Conservation (phyloP, 64 coral and sea anemone species). For the Montipora foliosa region DNA sequence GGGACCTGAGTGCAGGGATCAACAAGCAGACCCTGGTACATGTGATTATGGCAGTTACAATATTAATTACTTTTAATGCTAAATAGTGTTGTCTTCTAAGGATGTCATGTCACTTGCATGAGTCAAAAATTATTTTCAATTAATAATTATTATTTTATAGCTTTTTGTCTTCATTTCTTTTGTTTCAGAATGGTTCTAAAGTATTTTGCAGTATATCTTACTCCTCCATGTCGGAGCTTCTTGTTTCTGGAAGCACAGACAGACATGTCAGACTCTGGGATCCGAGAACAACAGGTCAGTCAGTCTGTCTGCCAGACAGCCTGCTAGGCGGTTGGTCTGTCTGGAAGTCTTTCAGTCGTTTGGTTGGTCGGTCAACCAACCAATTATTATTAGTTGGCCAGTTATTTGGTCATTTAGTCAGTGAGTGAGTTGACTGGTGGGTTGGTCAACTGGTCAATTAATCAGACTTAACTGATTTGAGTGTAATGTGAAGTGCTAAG, state of each 20-base stretch:
- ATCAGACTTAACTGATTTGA: no score
- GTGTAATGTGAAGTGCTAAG: no score
- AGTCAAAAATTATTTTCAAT: not conserved
- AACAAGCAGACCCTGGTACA: constrained; percentile 96
- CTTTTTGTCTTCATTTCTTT: not conserved
- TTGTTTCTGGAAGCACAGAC: constrained; percentile 90
- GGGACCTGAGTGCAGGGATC: constrained; percentile 82
- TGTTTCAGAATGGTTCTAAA: constrained; percentile 89
- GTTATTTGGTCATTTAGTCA: no score
- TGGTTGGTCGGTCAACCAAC: no score
- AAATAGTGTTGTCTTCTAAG: no score
- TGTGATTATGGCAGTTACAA: not conserved
- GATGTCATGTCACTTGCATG: no score
- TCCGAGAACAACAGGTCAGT: constrained; percentile 79
- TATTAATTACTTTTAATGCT: not conserved
- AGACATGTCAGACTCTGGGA: constrained; percentile 95
- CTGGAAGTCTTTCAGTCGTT: no score
- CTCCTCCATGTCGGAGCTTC: constrained; percentile 66
- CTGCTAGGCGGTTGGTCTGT: no score
- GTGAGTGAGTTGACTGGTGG: no score
- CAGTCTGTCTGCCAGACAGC: not conserved
- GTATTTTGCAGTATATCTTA: constrained; percentile 93
- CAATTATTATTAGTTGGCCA: no score
- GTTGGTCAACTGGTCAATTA: no score
- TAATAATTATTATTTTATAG: no score